These are phyloP conservation scores for Grallaria varia DNA, from an alignment of 2,113 vertebrate species.

Conservation along the genomic window DNA sequence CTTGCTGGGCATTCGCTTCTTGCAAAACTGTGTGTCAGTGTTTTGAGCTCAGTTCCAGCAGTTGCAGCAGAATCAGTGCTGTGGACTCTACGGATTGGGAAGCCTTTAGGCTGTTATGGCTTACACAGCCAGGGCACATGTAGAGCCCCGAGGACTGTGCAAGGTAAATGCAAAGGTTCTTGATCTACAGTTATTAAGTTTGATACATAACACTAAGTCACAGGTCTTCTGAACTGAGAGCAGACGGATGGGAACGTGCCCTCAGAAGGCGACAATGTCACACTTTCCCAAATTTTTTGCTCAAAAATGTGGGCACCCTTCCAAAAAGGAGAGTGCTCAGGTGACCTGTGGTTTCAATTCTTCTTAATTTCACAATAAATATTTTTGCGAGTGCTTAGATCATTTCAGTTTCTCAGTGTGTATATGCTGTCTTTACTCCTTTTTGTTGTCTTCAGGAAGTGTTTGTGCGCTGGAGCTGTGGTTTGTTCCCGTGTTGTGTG, in stretches of 20 bases:
- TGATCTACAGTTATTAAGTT: not conserved
- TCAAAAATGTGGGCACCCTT: not conserved
- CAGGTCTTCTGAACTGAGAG: not conserved
- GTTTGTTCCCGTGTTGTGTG: not conserved
- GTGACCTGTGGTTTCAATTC: not conserved
- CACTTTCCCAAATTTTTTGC: not conserved
- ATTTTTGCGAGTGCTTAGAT: not conserved
- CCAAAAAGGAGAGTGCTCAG: not conserved
- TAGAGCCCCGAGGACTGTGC: not conserved
- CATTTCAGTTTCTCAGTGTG: not conserved
- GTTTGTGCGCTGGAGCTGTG: not conserved
- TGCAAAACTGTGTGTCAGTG: not conserved
- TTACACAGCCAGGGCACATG: not conserved
- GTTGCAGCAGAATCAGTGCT: not conserved
- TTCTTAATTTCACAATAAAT: not conserved
- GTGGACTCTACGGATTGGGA: not conserved
- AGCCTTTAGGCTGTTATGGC: not conserved
- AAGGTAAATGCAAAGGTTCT: not conserved
- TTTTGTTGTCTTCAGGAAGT: not conserved
- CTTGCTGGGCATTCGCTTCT: not conserved
- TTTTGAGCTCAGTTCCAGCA: not conserved
- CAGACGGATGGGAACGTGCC: accelerated
- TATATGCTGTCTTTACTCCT: not conserved
- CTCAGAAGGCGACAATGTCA: not conserved
- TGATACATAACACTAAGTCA: not conserved